phyloP scores from a whole-genome alignment of 2,797 vertebrate genomes.

The Channa striata region DNA sequence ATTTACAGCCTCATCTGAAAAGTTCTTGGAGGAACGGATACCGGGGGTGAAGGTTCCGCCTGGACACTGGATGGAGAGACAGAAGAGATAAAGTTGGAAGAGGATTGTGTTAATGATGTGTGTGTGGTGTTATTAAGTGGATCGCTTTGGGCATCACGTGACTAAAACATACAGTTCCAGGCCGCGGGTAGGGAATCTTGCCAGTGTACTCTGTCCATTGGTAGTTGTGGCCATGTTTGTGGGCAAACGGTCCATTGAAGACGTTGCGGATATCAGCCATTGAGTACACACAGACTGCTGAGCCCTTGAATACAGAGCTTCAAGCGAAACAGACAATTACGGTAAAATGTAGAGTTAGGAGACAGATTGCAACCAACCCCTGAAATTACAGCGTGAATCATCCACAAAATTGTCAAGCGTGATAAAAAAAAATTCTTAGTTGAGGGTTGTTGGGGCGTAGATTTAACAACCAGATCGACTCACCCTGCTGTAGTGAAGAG shows the following conservation, averaged over 20 bases:
- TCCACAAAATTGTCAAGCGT: conserved; percentile 19
- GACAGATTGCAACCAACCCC: conserved; percentile 2
- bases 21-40: conserved; percentile 87
- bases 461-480: conserved; percentile 44
- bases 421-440: neutral
- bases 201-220: conserved; percentile 90
- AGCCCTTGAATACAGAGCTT: conserved; percentile 91
- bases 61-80: conserved; percentile 81
- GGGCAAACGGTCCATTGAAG: conserved; percentile 91
- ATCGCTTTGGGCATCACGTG: conserved; percentile 3
- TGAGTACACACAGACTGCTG: conserved; percentile 89
- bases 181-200: conserved; percentile 90
- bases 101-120: neutral
- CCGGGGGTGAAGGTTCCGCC: conserved; percentile 89
- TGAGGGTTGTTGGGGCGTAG: conserved; percentile 12
- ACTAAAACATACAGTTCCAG: conserved; percentile 85
- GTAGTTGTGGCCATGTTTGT: conserved; percentile 90
- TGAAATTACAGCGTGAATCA: conserved; percentile 31
- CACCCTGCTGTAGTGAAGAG: conserved; percentile 90
- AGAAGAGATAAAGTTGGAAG: neutral
- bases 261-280: conserved; percentile 91
- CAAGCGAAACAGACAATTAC: conserved; percentile 50
- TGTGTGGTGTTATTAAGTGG: neutral
- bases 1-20: conserved; percentile 88
- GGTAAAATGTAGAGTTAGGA: conserved; percentile 20